Conservation (phyloP, 2,797 vertebrate genomes). For the Apogon hyalosoma region DNA sequence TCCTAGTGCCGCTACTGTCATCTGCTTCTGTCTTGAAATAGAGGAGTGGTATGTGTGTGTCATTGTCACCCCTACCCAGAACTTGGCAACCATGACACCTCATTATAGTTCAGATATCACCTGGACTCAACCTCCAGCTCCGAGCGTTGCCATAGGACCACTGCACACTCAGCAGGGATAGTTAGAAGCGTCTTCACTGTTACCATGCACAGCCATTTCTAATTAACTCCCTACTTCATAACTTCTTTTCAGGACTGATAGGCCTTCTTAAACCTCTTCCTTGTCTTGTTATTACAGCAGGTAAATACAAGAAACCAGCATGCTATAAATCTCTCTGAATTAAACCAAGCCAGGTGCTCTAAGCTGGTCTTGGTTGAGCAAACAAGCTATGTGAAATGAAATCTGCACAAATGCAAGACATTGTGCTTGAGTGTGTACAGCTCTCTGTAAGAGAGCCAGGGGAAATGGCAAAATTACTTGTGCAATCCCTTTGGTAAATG, state of each 20-base stretch:
- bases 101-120: conserved; percentile 52
- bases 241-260: conserved; percentile 8
- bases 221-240: conserved; percentile 15
- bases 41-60: conserved; percentile 10
- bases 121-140: conserved; percentile 46
- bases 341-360: conserved; percentile 29
- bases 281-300: conserved; percentile 14
- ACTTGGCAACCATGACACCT: conserved; percentile 47
- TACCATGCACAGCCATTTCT: not conserved
- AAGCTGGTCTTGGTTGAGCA: conserved; percentile 58
- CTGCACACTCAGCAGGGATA: conserved; percentile 11
- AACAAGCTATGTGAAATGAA: conserved; percentile 61
- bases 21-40: conserved; percentile 37
- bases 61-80: conserved; percentile 1
- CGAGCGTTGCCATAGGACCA: conserved; percentile 19
- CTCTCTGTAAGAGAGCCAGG: conserved; percentile 18
- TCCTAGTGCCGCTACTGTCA: conserved; percentile 17
- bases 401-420: conserved; percentile 61
- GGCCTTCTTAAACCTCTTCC: conserved; percentile 13
- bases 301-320: conserved; percentile 33
- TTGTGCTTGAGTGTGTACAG: conserved; percentile 40
- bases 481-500: conserved; percentile 59
- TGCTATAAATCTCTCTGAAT: conserved; percentile 22
- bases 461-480: conserved; percentile 49
- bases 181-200: conserved; percentile 7